Evolutionary conservation across 2,888 invertebrate genomes (phyloP).

Genomic region (Chymomyza caudatula): DNA sequence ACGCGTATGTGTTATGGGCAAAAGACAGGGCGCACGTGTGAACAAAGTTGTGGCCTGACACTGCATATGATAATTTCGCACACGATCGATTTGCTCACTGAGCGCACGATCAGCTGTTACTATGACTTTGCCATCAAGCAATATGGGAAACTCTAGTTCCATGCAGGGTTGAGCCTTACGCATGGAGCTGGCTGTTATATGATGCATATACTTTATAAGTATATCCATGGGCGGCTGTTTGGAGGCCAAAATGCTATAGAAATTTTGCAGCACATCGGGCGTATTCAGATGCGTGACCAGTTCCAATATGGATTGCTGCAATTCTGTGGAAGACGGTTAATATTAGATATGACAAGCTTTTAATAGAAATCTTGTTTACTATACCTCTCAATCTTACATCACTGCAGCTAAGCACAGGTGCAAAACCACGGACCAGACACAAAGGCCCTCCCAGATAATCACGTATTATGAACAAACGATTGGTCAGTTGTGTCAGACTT

Average conservation of each 20-base stretch:
- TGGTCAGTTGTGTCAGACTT: conserved; percentile 73
- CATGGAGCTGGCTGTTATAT: conserved; percentile 66
- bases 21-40: conserved; percentile 73
- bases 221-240: conserved; percentile 80
- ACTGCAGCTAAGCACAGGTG: conserved; percentile 70
- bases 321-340: conserved; percentile 77
- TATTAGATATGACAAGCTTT: not conserved
- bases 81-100: conserved; percentile 73
- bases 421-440: conserved; percentile 75
- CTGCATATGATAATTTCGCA: conserved; percentile 72
- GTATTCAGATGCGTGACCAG: conserved; percentile 79
- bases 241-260: conserved; percentile 81
- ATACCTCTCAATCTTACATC: conserved; percentile 71
- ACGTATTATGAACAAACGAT: conserved; percentile 76
- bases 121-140: conserved; percentile 70
- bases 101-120: conserved; percentile 66
- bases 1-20: conserved; percentile 74
- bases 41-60: conserved; percentile 73
- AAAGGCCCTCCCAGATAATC: conserved; percentile 76
- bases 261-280: conserved; percentile 79
- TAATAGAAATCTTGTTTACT: not conserved
- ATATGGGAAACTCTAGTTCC: conserved; percentile 75
- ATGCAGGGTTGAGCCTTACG: conserved; percentile 73
- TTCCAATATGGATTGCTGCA: conserved; percentile 83
- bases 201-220: conserved; percentile 80